phyloP scores from a whole-genome alignment of 2,113 vertebrate genomes.

The Thomomys bottae region DNA sequence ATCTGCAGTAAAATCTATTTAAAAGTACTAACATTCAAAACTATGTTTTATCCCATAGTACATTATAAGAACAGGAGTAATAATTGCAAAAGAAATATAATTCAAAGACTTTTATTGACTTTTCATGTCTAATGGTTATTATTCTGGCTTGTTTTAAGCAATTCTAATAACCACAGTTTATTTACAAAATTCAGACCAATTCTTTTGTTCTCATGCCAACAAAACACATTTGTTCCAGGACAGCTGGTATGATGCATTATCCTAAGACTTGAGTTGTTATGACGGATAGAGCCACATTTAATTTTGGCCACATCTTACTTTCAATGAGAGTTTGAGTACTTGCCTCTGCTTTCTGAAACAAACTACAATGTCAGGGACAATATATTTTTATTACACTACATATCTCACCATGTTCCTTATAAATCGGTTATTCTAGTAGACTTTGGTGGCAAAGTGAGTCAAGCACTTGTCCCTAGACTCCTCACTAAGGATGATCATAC shows the following conservation, averaged over 20 bases:
- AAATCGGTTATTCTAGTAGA: not conserved
- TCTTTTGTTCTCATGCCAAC: slow-evolving; percentile 85
- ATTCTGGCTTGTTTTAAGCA: slow-evolving; percentile 79
- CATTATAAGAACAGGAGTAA: slow-evolving; percentile 81
- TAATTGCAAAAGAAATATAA: slow-evolving; percentile 82
- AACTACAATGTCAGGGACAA: slow-evolving; percentile 9
- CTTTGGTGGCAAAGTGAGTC: not conserved
- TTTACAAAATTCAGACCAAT: slow-evolving; percentile 83
- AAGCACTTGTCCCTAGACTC: not conserved
- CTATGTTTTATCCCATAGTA: slow-evolving; percentile 78
- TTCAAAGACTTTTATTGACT: slow-evolving; percentile 83
- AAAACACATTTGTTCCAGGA: slow-evolving; percentile 85
- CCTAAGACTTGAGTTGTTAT: slow-evolving; percentile 73
- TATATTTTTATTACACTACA: slow-evolving; percentile 35
- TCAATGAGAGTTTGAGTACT: slow-evolving; percentile 57
- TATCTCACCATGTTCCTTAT: not conserved
- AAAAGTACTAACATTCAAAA: slow-evolving; percentile 76
- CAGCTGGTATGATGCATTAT: slow-evolving; percentile 79
- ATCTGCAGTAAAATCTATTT: slow-evolving; percentile 76
- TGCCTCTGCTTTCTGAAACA: slow-evolving; percentile 57
- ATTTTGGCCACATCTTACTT: slow-evolving; percentile 78
- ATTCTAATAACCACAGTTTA: slow-evolving; percentile 85
- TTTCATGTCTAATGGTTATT: slow-evolving; percentile 84
- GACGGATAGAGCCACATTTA: slow-evolving; percentile 65
- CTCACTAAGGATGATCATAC: not conserved